phyloP scores from a whole-genome alignment of 2,888 invertebrate genomes.

The Emmelina monodactyla region DNA sequence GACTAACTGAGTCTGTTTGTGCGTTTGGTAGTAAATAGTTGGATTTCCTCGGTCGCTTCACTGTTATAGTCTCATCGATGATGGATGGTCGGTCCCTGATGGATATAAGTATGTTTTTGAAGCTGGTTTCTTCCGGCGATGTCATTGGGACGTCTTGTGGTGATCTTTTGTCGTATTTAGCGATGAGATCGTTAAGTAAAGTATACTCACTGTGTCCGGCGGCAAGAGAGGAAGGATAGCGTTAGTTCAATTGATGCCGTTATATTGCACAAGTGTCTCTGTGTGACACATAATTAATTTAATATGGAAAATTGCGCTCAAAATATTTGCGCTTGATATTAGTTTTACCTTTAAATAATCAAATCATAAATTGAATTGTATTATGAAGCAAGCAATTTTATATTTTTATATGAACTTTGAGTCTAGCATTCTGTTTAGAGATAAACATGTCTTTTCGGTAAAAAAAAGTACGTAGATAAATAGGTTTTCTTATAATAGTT shows the following conservation, averaged over 20 bases:
- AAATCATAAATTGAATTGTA: too few species aligned
- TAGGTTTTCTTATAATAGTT: too few species aligned
- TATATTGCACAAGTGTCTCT: background rate
- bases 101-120: slow-evolving; percentile 52
- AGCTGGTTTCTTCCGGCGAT: slow-evolving; percentile 49
- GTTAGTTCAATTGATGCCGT: slow-evolving; percentile 15
- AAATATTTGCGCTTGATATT: too few species aligned
- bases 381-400: too few species aligned
- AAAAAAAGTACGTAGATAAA: too few species aligned
- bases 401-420: too few species aligned
- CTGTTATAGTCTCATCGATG: slow-evolving; percentile 41
- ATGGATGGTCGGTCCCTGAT: slow-evolving; percentile 45
- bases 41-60: slow-evolving; percentile 38
- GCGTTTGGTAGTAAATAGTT: slow-evolving; percentile 40
- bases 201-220: slow-evolving; percentile 55
- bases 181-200: slow-evolving; percentile 32
- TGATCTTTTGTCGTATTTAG: slow-evolving; percentile 37
- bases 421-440: too few species aligned
- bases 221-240: background rate
- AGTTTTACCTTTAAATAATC: too few species aligned
- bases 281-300: too few species aligned
- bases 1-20: slow-evolving; percentile 42
- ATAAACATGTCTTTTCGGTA: too few species aligned
- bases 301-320: too few species aligned
- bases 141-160: slow-evolving; percentile 60